Evolutionary conservation across 2,888 invertebrate species (phyloP).

Genomic region (Yponomeuta cagnagella): DNA sequence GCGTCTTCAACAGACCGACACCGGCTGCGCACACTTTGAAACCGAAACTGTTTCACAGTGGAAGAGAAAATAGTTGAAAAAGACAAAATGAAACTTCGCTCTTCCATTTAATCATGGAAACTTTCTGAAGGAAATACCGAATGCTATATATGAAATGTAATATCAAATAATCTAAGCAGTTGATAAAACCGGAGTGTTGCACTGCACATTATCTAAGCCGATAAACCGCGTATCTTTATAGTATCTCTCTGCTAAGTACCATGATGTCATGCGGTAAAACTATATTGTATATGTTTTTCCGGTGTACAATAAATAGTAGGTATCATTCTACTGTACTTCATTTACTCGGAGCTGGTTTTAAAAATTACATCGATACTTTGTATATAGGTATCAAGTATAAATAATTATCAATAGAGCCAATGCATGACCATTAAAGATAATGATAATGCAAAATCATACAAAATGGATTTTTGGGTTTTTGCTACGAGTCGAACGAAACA

Average conservation of each 20-base stretch:
- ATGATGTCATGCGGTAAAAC: neutral
- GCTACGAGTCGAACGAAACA: too few relatives aligned
- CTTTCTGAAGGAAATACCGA: neutral
- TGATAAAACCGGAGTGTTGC: neutral
- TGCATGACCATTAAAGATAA: too few relatives aligned
- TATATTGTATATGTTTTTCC: neutral
- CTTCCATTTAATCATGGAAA: too few relatives aligned
- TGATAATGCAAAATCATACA: too few relatives aligned
- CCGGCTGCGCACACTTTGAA: neutral
- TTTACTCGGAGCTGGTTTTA: too few relatives aligned
- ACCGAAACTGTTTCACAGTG: neutral
- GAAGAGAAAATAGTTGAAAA: neutral
- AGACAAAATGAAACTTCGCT: too few relatives aligned
- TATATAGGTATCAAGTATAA: too few relatives aligned
- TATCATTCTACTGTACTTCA: too few relatives aligned
- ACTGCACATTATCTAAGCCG: neutral
- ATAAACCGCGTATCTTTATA: neutral
- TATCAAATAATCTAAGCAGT: neutral
- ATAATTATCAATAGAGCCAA: too few relatives aligned
- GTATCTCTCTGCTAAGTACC: neutral
- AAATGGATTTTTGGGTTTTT: too few relatives aligned
- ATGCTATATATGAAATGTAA: neutral
- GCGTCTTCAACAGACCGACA: neutral
- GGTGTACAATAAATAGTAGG: too few relatives aligned
- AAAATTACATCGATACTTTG: too few relatives aligned